Percentiles rank a stretch among this genome's conserved stretches.
Evolutionary conservation across 2,113 vertebrate genomes (phyloP).

Genomic region (Barnardius zonarius): DNA sequence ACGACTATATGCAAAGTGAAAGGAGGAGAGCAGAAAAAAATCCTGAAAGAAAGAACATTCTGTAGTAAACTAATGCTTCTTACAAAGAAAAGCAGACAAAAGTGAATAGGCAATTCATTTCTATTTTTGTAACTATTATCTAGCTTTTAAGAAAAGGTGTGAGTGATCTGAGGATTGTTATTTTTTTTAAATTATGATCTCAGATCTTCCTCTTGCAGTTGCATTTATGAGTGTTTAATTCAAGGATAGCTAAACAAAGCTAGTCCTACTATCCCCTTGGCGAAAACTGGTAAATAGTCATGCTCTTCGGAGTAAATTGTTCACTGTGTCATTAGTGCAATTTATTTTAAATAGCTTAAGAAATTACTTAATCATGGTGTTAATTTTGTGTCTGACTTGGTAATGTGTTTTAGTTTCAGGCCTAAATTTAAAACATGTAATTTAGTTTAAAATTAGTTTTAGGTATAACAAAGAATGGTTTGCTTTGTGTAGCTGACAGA

Average conservation of each 20-base stretch:
- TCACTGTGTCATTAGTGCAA: not conserved
- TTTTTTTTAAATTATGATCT: not conserved
- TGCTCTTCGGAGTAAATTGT: not conserved
- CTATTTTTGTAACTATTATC: not conserved
- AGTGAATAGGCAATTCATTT: not conserved
- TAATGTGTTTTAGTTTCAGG: not conserved
- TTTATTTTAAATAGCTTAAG: not conserved
- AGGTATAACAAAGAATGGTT: not conserved
- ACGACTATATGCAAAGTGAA: not conserved
- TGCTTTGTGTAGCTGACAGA: not conserved
- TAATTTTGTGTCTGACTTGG: not conserved
- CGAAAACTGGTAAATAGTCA: not conserved
- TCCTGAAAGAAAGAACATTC: not conserved
- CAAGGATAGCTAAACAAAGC: not conserved
- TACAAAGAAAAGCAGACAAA: not conserved
- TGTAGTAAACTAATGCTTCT: not conserved
- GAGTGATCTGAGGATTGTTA: not conserved
- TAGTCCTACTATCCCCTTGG: not conserved
- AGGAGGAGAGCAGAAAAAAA: not conserved
- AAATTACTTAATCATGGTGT: not conserved
- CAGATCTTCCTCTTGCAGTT: not conserved
- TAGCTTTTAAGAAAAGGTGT: not conserved
- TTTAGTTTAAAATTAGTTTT: not conserved
- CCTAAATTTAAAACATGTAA: not conserved
- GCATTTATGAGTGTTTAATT: not conserved